Evolutionary conservation across 2,888 invertebrate genomes (phyloP), one percentile per base, ranked within the genome.

Genomic region (Hemithea aestivaria): DNA sequence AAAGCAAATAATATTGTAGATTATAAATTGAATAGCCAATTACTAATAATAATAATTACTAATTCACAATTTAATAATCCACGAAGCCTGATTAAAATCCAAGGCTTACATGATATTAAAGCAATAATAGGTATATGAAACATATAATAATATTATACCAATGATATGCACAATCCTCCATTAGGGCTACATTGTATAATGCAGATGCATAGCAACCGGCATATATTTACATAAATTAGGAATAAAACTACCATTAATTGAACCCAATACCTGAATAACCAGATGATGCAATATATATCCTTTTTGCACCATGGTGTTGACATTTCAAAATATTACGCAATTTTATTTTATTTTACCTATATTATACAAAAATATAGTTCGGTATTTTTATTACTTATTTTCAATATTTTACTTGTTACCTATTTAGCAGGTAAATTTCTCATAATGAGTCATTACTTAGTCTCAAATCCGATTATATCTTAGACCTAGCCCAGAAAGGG

Each of bases 281-380:
- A 62, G 71, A 51, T 82, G 83, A 83, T 79, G 83, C 74, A 83
- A 83, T 49, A 62, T 35, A 43, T 35, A 40, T 39, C 28, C 35
- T 43, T 54, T 51, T 78, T 70, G 56, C 68, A 65, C 69, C 75
- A 80, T 60, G 51, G 39, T 58, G 42, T 47, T 36, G 9, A 28
- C 32, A 61, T 64, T 58, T 39, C 33, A 51, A 58, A 59, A 45
- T 57, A 53, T 63, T 65, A 57, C 53, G 64, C 44, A 54, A 41
- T 56, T 54, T 52, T 45, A 40, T 28, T 34, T 35, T 53, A 41
- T 56, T 54, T 52, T 45, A 40, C 30, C 34, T 35, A 36, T 24
- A 20, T 10, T 2, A 7, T 8, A 16, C 22, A 31, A 33, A 37
- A 28, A 23, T 37, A 30, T 37, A 6, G 24, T 23, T 12, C 12